Conservation (phyloP, 2,888 invertebrate species). For the Eupsilia transversa region DNA sequence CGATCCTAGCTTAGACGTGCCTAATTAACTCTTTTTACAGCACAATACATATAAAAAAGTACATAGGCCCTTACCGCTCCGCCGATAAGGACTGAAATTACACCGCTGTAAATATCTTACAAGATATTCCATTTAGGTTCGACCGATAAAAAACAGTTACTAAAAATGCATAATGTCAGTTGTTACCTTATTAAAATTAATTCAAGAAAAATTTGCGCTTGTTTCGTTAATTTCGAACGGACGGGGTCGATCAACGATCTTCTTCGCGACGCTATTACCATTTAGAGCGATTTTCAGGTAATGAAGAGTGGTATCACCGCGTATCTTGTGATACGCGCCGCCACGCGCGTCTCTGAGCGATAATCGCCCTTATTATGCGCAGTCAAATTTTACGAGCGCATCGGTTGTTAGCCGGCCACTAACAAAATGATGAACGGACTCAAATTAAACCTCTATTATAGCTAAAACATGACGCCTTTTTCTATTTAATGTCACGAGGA, state of each 20-base stretch:
- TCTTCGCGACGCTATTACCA: conserved; percentile 82
- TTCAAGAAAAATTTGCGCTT: conserved; percentile 82
- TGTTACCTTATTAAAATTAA: conserved; percentile 86
- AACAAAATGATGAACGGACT: conserved; percentile 85
- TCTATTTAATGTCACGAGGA: conserved; percentile 80
- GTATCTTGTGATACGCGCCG: conserved; percentile 78
- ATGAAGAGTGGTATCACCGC: conserved; percentile 84
- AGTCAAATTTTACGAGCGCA: conserved; percentile 90
- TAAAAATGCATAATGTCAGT: conserved; percentile 79
- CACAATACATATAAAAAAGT: conserved; percentile 63
- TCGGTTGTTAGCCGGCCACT: conserved; percentile 85
- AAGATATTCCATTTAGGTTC: conserved; percentile 76
- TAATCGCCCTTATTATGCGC: conserved; percentile 88
- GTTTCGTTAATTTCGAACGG: conserved; percentile 83
- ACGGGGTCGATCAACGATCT: conserved; percentile 76
- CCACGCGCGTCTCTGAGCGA: conserved; percentile 80
- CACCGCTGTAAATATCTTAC: conserved; percentile 69
- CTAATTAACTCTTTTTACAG: conserved; percentile 73
- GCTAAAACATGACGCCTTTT: conserved; percentile 77
- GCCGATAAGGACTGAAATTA: conserved; percentile 72
- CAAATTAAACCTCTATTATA: conserved; percentile 84
- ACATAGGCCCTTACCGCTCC: conserved; percentile 44
- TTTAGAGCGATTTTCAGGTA: conserved; percentile 88
- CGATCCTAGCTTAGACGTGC: conserved; percentile 76
- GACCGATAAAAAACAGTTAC: conserved; percentile 78